Conservation (phyloP, 2,113 vertebrate genomes). For the Pholis gunnellus region DNA sequence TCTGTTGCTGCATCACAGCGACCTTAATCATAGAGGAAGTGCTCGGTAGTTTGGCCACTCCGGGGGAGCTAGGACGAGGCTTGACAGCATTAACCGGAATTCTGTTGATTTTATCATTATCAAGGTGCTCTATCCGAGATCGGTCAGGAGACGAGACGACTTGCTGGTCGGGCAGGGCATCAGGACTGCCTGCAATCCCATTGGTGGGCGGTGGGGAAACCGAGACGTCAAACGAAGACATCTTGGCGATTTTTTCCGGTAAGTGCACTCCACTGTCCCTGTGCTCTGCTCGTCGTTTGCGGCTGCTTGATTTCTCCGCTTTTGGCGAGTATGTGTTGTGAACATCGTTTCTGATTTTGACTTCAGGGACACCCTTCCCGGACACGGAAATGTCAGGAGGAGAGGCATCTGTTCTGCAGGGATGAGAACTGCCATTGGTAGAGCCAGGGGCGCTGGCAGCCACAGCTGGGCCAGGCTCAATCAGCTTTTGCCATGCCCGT, state of each 20-base stretch:
- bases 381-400: conserved; percentile 80
- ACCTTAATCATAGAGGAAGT: conserved; percentile 92
- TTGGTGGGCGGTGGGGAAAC: conserved; percentile 89
- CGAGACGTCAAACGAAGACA: conserved; percentile 87
- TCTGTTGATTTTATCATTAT: conserved; percentile 92
- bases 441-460: conserved; percentile 80
- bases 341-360: conserved; percentile 92
- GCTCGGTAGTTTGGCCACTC: conserved; percentile 90
- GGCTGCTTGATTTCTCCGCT: conserved; percentile 88
- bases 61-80: conserved; percentile 95
- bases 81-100: conserved; percentile 96
- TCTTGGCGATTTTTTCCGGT: conserved; percentile 89
- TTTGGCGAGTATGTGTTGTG: conserved; percentile 93
- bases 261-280: conserved; percentile 90
- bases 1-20: conserved; percentile 91
- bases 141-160: conserved; percentile 82
- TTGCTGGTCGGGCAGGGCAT: conserved; percentile 87
- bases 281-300: conserved; percentile 91
- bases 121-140: conserved; percentile 86
- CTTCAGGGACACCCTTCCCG: conserved; percentile 87
- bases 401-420: conserved; percentile 87
- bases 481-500: conserved; percentile 96
- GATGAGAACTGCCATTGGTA: conserved; percentile 91
- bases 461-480: conserved; percentile 90
- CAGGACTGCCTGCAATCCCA: conserved; percentile 91